These are phyloP conservation scores for Turritopsis rubra DNA, from an alignment of 30 jellyfish, hydroid and myxozoan genomes.

Conservation along the genomic window DNA sequence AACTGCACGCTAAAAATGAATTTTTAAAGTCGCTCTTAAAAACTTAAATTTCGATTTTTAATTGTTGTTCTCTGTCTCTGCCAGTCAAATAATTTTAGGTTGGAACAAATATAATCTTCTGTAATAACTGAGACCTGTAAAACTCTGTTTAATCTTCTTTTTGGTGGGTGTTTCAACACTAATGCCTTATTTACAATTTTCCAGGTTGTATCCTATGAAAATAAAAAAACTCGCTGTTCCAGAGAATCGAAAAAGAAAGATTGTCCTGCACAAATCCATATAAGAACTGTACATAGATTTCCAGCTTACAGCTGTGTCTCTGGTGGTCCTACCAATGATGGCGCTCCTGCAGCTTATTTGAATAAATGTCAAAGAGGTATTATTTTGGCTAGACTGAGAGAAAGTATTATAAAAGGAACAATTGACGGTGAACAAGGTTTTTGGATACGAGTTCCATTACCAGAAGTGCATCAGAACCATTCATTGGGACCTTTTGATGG, in stretches of 20 bases:
- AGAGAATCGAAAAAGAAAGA: constrained; percentile 24
- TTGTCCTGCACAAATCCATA: constrained; percentile 25
- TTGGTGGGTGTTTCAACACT: no score
- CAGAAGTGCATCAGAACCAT: constrained; percentile 30
- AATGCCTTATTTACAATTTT: no score
- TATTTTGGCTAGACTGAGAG: constrained; percentile 7
- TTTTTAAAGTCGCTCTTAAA: no score
- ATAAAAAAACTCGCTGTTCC: background rate
- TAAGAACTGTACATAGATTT: constrained; percentile 22
- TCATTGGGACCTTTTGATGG: constrained; percentile 25
- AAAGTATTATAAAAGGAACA: background rate
- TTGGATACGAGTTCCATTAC: constrained; percentile 27
- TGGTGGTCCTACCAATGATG: background rate
- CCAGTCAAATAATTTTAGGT: no score
- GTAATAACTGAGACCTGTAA: no score
- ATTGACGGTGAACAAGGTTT: constrained; percentile 24
- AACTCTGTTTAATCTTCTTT: no score
- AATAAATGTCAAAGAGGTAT: constrained; percentile 27
- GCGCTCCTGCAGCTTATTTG: constrained; percentile 1
- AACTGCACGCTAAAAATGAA: no score
- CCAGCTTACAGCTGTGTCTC: constrained; percentile 12
- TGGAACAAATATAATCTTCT: no score
- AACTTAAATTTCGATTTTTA: no score
- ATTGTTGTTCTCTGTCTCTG: no score
- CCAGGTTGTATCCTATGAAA: background rate